Base-by-base conservation (phyloP, 1,140 invertebrate genomes). In the Penaeus chinensis region DNA sequence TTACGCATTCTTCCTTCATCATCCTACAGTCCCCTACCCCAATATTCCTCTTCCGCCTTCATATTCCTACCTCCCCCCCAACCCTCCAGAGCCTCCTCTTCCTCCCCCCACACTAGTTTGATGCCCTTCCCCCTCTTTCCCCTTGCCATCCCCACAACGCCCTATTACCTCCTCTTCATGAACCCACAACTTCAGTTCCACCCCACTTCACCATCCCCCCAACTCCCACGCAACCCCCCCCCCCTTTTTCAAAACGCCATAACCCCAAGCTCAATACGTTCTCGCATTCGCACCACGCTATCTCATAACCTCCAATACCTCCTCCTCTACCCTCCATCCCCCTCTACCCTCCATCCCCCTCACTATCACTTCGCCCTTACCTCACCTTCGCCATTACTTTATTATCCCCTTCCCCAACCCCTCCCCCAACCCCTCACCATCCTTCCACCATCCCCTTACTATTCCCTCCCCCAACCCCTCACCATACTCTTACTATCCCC, bases 81-180 rank as follows among this genome's bases (percentile, higher is more conserved):
- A 42, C 7, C 4, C 5, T 5, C 37, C 37, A 42, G 37, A 7
- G 7, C 37, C 37, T 42, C 4, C 4, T 42, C 7, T 42, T 5
- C 37, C 37, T 42, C 37, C 4, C 37, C 4, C 37, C 37, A 42
- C 37, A 42, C 37, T 8, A 42, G 4, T 8, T 3, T 8, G 4
- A 4, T 7, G 7, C 37, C 37, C 37, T 8, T 42, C 37, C 4
- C 4, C 4, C 37, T 42, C 37, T 8, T 42, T 42, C 2, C 37
- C 37, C 37, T 65, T 71, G 63, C 66, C 81, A 69, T 61, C 63
- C 79, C 63, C 79, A 37, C 69, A 62, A 60, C 78, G 24, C 78
- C 27, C 78, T 61, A 22, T 24, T 27, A 54, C 22, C 8, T n/a
- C 20, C 2, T 13, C 24, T 19, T 19, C 54, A 42, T 42, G 37